These are phyloP conservation scores for Cephus pulcher DNA, from an alignment of 2,888 invertebrate species.

Conservation along the genomic window DNA sequence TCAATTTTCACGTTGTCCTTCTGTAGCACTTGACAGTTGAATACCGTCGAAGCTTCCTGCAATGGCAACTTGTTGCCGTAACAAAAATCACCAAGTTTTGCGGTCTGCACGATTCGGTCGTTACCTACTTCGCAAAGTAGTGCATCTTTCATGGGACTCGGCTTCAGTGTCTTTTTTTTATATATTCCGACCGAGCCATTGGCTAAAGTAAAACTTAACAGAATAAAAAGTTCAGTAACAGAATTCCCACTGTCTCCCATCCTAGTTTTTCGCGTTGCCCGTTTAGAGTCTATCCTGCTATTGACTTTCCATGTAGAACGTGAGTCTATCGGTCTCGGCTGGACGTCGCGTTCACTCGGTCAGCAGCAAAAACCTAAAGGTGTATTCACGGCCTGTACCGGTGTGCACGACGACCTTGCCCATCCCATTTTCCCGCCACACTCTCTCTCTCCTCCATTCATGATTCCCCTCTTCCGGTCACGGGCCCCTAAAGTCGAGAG, in stretches of 20 bases:
- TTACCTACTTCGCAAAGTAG: background rate
- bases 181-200: background rate
- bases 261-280: background rate
- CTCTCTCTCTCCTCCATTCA: background rate
- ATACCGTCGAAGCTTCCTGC: background rate
- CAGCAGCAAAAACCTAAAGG: background rate
- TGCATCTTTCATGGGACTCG: background rate
- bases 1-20: background rate
- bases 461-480: background rate
- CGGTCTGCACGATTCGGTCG: background rate
- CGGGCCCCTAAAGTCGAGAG: background rate
- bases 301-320: background rate
- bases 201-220: background rate
- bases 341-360: background rate
- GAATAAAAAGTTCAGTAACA: background rate
- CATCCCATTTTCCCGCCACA: background rate
- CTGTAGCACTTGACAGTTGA: background rate
- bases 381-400: background rate
- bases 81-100: constrained; percentile 35
- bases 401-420: background rate
- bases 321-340: background rate
- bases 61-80: constrained; percentile 48
- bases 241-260: background rate
- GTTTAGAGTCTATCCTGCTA: background rate
- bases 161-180: background rate